Conservation (phyloP, 1,140 invertebrate species). For the Eriocheir sinensis region DNA sequence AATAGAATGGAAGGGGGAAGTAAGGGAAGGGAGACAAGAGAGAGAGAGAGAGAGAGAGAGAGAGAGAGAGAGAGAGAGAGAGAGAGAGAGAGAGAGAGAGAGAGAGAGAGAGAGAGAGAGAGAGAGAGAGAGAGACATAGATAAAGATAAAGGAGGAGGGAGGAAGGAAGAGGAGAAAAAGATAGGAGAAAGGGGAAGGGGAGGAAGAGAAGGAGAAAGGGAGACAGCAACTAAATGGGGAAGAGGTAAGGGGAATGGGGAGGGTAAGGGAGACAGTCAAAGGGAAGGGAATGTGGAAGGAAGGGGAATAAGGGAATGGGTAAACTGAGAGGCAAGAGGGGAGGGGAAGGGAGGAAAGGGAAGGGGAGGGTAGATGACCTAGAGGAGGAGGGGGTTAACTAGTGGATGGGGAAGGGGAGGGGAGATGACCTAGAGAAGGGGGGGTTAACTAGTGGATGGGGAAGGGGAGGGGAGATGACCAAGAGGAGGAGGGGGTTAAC, state of each 20-base stretch:
- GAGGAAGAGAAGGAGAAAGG: not conserved
- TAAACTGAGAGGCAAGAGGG: not conserved
- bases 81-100: constrained; percentile 1
- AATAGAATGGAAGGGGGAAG: not conserved
- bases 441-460: too few relatives aligned
- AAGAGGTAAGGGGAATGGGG: not conserved
- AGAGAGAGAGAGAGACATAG: not conserved
- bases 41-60: not conserved
- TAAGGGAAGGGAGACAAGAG: not conserved
- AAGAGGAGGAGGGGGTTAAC: too few relatives aligned
- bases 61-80: not conserved
- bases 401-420: not conserved
- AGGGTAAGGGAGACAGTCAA: not conserved
- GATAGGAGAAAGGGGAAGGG: not conserved
- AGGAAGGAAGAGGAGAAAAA: not conserved
- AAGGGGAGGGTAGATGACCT: not conserved
- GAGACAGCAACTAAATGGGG: not conserved
- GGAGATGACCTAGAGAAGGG: not conserved
- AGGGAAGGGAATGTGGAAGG: not conserved
- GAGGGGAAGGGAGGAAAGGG: not conserved
- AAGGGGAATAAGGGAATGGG: not conserved
- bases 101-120: not conserved
- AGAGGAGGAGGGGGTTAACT: not conserved
- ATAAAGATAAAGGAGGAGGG: not conserved
- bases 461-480: too few relatives aligned